Base-by-base conservation (phyloP, 2,888 invertebrate genomes). In the Neoascia interrupta region DNA sequence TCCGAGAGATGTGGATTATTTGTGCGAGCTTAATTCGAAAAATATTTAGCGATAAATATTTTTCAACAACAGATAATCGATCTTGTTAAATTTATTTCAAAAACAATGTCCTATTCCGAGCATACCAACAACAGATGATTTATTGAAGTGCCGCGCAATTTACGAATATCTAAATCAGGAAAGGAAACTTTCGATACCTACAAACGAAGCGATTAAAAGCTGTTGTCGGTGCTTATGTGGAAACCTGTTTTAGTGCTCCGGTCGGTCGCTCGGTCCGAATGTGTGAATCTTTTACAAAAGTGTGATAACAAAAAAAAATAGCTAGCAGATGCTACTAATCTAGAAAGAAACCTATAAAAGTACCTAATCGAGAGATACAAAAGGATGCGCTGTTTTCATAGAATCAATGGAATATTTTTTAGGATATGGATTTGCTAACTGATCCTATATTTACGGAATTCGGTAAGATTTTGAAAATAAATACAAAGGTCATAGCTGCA, bases 341-440 rank as follows among this genome's bases (percentile, higher is more conserved):
- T 3, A 18, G 4, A 3, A 53, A 41, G n/a, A 45, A 19, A 51
- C n/a, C n/a, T 36, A 51, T 18, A 13, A 63, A 56, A 26, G 18
- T 19, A 8, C 10, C 16, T 43, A 18, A 6, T 4, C 18, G 45
- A 23, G 31, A 60, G 18, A 58, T 26, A 49, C 10, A 43, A 37
- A 70, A 69, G 45, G 47, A 75, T 81, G 81, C 66, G 21, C 28
- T 41, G 53, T 64, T 66, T 70, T 49, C 37, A 60, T 56, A 34
- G 47, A 54, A 53, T 60, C 41, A 72, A 68, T 56, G 36, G 63
- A 82, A 82, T 80, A 68, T 64, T 81, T 82, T 76, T 79, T 83
- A 84, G 85, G 87, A 85, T 82, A 88, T 88, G 87, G 88, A 88
- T 83, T 88, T 88, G 83, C 82, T 85, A 82, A 84, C 84, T 83